Base-by-base conservation (phyloP, 2,797 vertebrate species). In the Betta splendens region DNA sequence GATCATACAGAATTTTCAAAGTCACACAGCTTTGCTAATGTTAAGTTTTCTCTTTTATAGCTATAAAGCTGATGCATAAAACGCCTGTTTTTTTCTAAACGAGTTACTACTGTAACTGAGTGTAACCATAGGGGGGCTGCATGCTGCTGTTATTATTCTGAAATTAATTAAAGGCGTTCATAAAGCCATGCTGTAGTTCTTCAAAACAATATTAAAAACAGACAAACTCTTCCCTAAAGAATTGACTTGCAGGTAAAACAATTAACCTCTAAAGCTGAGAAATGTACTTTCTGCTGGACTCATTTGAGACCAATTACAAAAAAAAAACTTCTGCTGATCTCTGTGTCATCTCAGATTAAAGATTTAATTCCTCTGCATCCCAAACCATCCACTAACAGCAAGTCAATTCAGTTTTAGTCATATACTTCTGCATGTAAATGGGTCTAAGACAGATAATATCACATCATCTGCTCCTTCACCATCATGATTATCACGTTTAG, bases 281-380 rank as follows among this genome's bases (percentile, higher is more conserved):
- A 67, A 62, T 7, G 11, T 9, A 40, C 38, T 50, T 59, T 47
- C 31, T 35, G 59, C 52, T 29, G 20, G 23, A 64, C 50, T 73
- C 12, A 52, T 52, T 62, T 49, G 29, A 15, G 17, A 64, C 29
- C 61, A 59, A 38, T 31, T 40, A 36, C 9, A 3, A 12, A 1
- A 18, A 31, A 29, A 37, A 44, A 38, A 60, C 16, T 42, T 43
- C 58, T 60, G 37, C 31, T 37, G 50, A 56, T 77, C 39, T 62
- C 40, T 11, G 42, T 67, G 66, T 55, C 63, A 69, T 76, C 56
- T 9, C 47, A 45, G 38, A 54, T 84, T 45, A 71, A 20, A 42
- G 64, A 60, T 71, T 79, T 72, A 56, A 65, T 39, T 60, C 26
- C 50, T 51, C 51, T 29, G 29, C 52, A 59, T 52, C 32, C 51